Conservation (phyloP, 2,888 invertebrate species). For the Chloromyia formosa region DNA sequence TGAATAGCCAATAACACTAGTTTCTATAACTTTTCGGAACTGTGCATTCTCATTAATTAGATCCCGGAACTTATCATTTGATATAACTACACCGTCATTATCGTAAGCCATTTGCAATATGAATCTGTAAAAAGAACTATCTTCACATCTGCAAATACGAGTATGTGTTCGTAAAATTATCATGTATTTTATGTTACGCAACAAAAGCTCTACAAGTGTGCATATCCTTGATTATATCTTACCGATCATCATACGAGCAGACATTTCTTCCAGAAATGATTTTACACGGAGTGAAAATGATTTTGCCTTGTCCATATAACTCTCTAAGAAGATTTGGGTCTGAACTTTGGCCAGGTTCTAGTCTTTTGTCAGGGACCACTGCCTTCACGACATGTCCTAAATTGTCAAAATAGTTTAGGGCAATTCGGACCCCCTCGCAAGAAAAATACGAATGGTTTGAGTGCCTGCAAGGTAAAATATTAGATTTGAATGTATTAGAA, state of each 20-base stretch:
- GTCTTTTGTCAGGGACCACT: slow-evolving; percentile 78
- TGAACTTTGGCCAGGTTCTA: slow-evolving; percentile 66
- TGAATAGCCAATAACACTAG: slow-evolving; percentile 76
- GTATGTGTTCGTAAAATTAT: slow-evolving; percentile 60
- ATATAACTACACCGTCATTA: slow-evolving; percentile 76
- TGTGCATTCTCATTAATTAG: slow-evolving; percentile 71
- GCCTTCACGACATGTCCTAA: slow-evolving; percentile 79
- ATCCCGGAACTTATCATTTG: slow-evolving; percentile 79
- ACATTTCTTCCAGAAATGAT: slow-evolving; percentile 69
- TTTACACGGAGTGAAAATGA: slow-evolving; percentile 80
- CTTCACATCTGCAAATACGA: neutral
- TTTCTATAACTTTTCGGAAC: slow-evolving; percentile 73
- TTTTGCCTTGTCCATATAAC: slow-evolving; percentile 68
- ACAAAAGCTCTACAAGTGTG: no score
- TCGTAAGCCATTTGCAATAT: slow-evolving; percentile 78
- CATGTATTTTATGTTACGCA: no score
- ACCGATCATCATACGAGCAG: slow-evolving; percentile 78
- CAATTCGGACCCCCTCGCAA: slow-evolving; percentile 81
- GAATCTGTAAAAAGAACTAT: slow-evolving; percentile 66
- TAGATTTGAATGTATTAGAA: no score
- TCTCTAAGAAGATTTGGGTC: slow-evolving; percentile 70
- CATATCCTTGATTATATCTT: no score
- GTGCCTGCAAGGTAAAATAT: slow-evolving; percentile 73
- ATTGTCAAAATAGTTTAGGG: slow-evolving; percentile 77
- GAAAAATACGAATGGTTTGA: slow-evolving; percentile 69